Conservation (phyloP, 1,140 invertebrate genomes). For the Helicoverpa zea region DNA sequence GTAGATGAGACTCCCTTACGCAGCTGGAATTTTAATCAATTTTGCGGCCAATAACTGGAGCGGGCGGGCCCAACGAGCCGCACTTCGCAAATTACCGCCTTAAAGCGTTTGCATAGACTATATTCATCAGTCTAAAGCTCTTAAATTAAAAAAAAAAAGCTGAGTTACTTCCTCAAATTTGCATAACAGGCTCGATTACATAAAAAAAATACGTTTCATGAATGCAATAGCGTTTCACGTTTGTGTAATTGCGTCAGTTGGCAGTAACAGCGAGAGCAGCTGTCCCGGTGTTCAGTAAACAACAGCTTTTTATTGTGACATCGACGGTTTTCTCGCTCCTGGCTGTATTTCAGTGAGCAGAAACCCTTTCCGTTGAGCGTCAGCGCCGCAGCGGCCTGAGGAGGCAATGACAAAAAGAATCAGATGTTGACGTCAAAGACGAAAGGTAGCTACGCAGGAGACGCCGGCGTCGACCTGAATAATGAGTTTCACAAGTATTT, state of each 20-base stretch:
- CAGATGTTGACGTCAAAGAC: slow-evolving; percentile 40
- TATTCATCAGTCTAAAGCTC: slow-evolving; percentile 69
- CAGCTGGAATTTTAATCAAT: slow-evolving; percentile 79
- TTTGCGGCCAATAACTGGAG: slow-evolving; percentile 73
- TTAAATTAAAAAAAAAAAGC: slow-evolving; percentile 69
- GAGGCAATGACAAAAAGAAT: slow-evolving; percentile 49
- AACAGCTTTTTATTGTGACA: slow-evolving; percentile 39
- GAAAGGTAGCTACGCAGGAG: slow-evolving; percentile 43
- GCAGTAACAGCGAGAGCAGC: slow-evolving; percentile 30
- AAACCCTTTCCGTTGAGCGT: slow-evolving; percentile 47
- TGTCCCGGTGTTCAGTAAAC: slow-evolving; percentile 45
- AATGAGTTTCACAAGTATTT: slow-evolving; percentile 58
- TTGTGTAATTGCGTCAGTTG: slow-evolving; percentile 43
- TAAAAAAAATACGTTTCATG: slow-evolving; percentile 46
- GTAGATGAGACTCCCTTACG: slow-evolving; percentile 67
- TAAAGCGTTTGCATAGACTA: slow-evolving; percentile 66
- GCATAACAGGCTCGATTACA: slow-evolving; percentile 62
- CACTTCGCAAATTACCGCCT: slow-evolving; percentile 73
- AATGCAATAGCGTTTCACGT: not conserved
- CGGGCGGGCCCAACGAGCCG: slow-evolving; percentile 56
- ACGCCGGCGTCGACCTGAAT: slow-evolving; percentile 43
- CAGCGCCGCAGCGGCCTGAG: not conserved
- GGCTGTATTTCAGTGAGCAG: slow-evolving; percentile 42
- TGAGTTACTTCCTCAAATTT: slow-evolving; percentile 59
- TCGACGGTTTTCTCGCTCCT: slow-evolving; percentile 37